Conservation (phyloP, 2,888 invertebrate genomes). For the Mayetiola destructor region DNA sequence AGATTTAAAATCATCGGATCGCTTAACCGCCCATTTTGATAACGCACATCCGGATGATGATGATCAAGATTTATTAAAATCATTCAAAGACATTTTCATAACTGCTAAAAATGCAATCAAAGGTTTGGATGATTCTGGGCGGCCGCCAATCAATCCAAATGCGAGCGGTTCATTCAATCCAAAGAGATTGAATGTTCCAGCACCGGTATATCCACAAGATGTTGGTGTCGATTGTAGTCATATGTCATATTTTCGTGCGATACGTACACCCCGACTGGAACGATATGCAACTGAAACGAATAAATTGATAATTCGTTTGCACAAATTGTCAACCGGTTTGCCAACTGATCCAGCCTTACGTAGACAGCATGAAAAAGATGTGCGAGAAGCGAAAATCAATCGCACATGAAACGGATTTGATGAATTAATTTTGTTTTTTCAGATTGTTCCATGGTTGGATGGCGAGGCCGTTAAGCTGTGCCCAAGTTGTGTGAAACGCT, state of each 20-base stretch:
- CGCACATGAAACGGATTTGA: not conserved
- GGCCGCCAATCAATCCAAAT: slow-evolving; percentile 41
- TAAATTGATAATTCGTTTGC: slow-evolving; percentile 82
- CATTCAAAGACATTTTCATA: slow-evolving; percentile 69
- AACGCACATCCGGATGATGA: slow-evolving; percentile 73
- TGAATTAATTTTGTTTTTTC: slow-evolving; percentile 18
- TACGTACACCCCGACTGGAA: slow-evolving; percentile 58
- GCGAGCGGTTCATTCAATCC: slow-evolving; percentile 31
- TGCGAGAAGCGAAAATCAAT: slow-evolving; percentile 22
- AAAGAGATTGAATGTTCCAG: slow-evolving; percentile 21
- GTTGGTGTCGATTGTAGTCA: slow-evolving; percentile 39
- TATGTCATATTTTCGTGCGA: slow-evolving; percentile 53
- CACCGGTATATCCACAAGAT: slow-evolving; percentile 31
- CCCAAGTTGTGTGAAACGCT: slow-evolving; percentile 78
- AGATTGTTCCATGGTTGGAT: slow-evolving; percentile 82
- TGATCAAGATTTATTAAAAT: slow-evolving; percentile 57
- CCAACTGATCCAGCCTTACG: slow-evolving; percentile 56
- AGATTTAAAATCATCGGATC: slow-evolving; percentile 70
- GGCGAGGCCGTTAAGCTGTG: slow-evolving; percentile 81
- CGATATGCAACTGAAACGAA: slow-evolving; percentile 89
- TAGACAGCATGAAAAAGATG: slow-evolving; percentile 56
- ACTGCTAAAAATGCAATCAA: slow-evolving; percentile 83
- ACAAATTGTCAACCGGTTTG: slow-evolving; percentile 72
- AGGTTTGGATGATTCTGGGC: slow-evolving; percentile 56
- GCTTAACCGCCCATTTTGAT: slow-evolving; percentile 79